Evolutionary conservation across 2,888 invertebrate genomes (phyloP).

Genomic region (Pterostichus niger): DNA sequence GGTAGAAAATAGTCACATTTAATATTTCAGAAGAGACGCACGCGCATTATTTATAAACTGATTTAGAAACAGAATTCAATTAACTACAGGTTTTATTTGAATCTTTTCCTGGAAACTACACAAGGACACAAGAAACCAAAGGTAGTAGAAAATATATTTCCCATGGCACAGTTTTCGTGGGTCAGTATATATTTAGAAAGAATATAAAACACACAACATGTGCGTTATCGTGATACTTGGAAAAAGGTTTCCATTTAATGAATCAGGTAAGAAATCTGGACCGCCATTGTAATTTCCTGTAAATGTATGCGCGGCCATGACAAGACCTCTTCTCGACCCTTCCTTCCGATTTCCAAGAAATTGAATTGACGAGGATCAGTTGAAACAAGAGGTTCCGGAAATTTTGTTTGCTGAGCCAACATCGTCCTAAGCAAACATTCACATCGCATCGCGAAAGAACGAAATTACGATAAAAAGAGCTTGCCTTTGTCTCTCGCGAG

Average conservation of each 20-base stretch:
- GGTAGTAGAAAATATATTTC: no score
- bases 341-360: conserved; percentile 56
- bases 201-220: no score
- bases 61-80: no score
- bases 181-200: no score
- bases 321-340: conserved; percentile 14
- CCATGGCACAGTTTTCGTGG: no score
- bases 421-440: conserved; percentile 58
- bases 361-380: conserved; percentile 61
- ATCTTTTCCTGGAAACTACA: no score
- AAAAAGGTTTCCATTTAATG: conserved; percentile 14
- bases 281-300: conserved; percentile 32
- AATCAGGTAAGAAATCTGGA: conserved; percentile 18
- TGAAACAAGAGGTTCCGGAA: conserved; percentile 62
- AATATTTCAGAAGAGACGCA: no score
- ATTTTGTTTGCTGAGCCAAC: conserved; percentile 54
- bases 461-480: conserved; percentile 58
- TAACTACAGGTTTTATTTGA: no score
- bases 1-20: no score
- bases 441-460: conserved; percentile 43
- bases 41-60: no score
- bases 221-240: no score
- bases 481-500: conserved; percentile 31
- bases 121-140: no score
- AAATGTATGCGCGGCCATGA: conserved; percentile 31